phyloP scores from a whole-genome alignment of 2,888 invertebrate genomes.

The Pimpla rufipes region DNA sequence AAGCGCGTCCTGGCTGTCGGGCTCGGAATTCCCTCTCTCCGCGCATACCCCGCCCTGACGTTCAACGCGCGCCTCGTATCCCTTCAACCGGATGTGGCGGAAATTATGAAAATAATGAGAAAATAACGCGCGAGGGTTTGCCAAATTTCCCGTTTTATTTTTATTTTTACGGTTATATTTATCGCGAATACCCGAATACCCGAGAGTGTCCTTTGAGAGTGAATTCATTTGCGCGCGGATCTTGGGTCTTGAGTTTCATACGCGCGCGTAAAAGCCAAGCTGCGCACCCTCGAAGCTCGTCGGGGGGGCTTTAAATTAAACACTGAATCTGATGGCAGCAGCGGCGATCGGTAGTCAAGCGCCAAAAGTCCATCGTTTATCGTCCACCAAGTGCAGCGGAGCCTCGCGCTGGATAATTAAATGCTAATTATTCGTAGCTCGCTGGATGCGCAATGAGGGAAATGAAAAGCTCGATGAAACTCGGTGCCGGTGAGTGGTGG shows the following conservation, averaged over 20 bases:
- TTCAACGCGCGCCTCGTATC: not conserved
- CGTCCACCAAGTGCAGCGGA: constrained; percentile 3
- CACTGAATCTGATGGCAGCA: not conserved
- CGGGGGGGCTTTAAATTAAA: not conserved
- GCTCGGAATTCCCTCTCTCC: too few relatives aligned
- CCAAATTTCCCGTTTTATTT: too few relatives aligned
- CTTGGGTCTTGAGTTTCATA: too few relatives aligned
- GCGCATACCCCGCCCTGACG: too few relatives aligned
- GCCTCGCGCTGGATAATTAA: constrained; percentile 27
- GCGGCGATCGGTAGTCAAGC: constrained; percentile 16
- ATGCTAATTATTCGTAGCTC: constrained; percentile 55
- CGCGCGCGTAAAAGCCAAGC: too few relatives aligned
- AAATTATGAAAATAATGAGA: not conserved
- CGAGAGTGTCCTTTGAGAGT: too few relatives aligned
- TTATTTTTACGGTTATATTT: too few relatives aligned
- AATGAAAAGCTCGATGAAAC: constrained; percentile 8
- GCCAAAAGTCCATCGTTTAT: constrained; percentile 23
- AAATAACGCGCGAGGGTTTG: too few relatives aligned
- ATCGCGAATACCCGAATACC: too few relatives aligned
- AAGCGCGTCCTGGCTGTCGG: too few relatives aligned
- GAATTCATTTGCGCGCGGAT: too few relatives aligned
- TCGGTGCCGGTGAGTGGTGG: not conserved
- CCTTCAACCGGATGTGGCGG: not conserved
- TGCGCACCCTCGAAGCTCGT: not conserved
- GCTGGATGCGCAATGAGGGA: constrained; percentile 8